A percentile compares a stretch with the other conserved stretches of the same genome.
phyloP scores from a whole-genome alignment of 2,888 invertebrate species.

The Acronicta aceris region DNA sequence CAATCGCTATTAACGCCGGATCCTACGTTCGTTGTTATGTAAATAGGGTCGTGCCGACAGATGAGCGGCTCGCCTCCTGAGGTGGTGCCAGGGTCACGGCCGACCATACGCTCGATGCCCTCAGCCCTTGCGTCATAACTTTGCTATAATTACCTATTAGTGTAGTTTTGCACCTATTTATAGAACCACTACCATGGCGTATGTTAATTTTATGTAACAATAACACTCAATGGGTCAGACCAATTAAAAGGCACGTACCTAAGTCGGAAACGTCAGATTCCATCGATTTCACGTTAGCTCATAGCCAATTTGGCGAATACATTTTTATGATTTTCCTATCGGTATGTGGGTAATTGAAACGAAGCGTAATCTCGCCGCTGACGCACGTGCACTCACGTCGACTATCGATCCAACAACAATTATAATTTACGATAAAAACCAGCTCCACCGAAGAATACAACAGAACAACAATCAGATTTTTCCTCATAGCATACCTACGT shows the following conservation, averaged over 20 bases:
- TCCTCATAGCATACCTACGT: conserved; percentile 37
- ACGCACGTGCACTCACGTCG: conserved; percentile 71
- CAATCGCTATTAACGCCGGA: conserved; percentile 68
- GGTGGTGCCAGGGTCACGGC: conserved; percentile 65
- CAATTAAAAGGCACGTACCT: conserved; percentile 21
- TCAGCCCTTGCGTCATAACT: conserved; percentile 56
- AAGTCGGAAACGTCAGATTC: conserved; percentile 33
- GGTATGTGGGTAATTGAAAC: conserved; percentile 70
- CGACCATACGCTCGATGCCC: conserved; percentile 62
- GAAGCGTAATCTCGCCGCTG: conserved; percentile 70
- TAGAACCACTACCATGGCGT: conserved; percentile 22
- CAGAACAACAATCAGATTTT: conserved; percentile 44
- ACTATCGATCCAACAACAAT: conserved; percentile 66
- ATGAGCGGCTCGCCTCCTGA: conserved; percentile 54
- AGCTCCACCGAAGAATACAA: conserved; percentile 56
- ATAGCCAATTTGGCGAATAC: conserved; percentile 69
- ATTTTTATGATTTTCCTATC: conserved; percentile 76
- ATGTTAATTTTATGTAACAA: conserved; percentile 42
- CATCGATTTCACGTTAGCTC: conserved; percentile 60
- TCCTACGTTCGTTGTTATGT: conserved; percentile 77
- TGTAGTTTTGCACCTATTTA: conserved; percentile 43
- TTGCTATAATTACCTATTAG: conserved; percentile 51
- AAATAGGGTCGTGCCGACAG: conserved; percentile 67
- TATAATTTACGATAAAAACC: conserved; percentile 68
- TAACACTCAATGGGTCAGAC: conserved; percentile 32